phyloP scores from a whole-genome alignment of 2,888 invertebrate genomes.

The Protophormia terraenovae region DNA sequence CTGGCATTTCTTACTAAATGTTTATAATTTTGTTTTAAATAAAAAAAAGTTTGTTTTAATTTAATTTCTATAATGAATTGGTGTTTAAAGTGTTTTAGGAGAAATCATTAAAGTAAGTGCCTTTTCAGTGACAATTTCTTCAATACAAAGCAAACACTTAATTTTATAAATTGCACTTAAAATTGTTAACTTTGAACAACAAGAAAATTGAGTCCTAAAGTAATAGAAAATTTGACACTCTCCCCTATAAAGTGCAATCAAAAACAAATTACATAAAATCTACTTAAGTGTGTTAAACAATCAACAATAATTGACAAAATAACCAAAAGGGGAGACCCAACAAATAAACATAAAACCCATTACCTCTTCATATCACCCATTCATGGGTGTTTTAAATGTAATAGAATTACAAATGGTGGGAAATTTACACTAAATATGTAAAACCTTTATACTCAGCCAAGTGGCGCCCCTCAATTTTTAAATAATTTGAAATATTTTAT shows the following conservation, averaged over 20 bases:
- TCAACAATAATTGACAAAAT: background rate
- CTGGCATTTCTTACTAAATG: conserved; percentile 40
- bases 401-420: background rate
- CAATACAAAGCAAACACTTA: background rate
- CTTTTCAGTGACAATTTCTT: background rate
- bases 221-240: conserved; percentile 19
- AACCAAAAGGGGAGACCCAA: background rate
- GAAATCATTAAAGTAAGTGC: too few species aligned
- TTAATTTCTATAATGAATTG: too few species aligned
- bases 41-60: background rate
- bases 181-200: background rate
- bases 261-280: conserved; percentile 19
- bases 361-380: background rate
- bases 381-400: background rate
- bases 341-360: too few species aligned
- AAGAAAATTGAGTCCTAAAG: background rate
- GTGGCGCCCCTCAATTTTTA: background rate
- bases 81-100: too few species aligned
- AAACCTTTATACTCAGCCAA: too few species aligned
- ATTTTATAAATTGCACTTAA: conserved; percentile 17
- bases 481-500: background rate
- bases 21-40: background rate
- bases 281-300: background rate
- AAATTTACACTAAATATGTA: background rate
- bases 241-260: conserved; percentile 5